Percentiles rank a stretch among this genome's conserved stretches.
Evolutionary conservation across 2,797 vertebrate species (phyloP).

Genomic region (Thunnus albacares): DNA sequence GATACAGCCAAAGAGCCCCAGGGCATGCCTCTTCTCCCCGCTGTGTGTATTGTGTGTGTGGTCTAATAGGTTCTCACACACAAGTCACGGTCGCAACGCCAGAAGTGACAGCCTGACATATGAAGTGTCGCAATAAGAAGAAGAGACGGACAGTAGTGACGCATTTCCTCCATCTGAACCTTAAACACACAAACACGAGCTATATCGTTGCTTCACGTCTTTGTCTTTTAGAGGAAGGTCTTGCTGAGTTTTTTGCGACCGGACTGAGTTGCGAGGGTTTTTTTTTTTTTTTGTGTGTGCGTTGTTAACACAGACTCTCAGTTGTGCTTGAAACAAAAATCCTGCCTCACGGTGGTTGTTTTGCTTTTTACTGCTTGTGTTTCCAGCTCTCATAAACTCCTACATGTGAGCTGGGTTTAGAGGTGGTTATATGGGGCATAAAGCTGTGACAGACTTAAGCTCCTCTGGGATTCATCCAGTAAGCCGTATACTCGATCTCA

Average conservation of each 20-base stretch:
- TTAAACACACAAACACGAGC: not conserved
- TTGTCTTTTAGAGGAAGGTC: slow-evolving; percentile 19
- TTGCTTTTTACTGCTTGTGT: not conserved
- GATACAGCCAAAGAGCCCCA: slow-evolving; percentile 56
- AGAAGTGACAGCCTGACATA: not conserved
- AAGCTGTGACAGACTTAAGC: not conserved
- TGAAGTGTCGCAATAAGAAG: slow-evolving; percentile 28
- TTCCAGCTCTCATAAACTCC: not conserved
- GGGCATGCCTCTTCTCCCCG: slow-evolving; percentile 20
- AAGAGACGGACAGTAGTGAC: not conserved
- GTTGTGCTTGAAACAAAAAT: slow-evolving; percentile 22
- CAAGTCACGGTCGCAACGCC: not conserved
- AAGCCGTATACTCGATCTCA: not conserved
- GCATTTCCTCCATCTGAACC: slow-evolving; percentile 11
- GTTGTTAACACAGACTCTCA: slow-evolving; percentile 22
- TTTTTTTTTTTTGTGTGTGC: not conserved
- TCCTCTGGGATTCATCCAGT: not conserved
- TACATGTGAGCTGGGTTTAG: not conserved
- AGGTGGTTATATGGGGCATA: not conserved
- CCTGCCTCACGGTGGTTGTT: not conserved
- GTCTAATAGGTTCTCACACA: slow-evolving; percentile 39
- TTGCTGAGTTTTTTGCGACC: not conserved
- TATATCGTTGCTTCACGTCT: not conserved
- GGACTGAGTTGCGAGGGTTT: no score
- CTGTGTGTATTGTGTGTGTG: slow-evolving; percentile 33